Evolutionary conservation across 2,113 vertebrate genomes (phyloP).

Genomic region (Procavia capensis): DNA sequence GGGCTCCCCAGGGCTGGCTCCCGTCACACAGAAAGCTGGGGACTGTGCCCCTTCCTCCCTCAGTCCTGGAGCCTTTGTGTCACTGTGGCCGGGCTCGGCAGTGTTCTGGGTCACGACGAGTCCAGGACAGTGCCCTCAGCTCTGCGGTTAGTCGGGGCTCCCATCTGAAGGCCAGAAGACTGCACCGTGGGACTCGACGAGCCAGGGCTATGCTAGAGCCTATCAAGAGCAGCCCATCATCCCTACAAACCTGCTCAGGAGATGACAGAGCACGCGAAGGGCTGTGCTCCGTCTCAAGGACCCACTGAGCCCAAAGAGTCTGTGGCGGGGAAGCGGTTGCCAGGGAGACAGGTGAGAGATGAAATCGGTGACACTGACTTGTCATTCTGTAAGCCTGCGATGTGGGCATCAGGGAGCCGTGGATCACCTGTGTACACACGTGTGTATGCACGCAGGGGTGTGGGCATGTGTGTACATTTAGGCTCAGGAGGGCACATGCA

Average conservation of each 20-base stretch:
- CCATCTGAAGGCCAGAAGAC: fast-evolving
- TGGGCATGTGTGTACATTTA: fast-evolving
- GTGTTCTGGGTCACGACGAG: no score
- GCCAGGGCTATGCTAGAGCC: fast-evolving
- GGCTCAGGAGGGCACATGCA: fast-evolving
- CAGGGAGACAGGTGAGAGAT: neutral
- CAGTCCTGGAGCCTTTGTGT: no score
- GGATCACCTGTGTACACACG: no score
- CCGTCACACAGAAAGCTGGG: no score
- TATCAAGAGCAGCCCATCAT: fast-evolving
- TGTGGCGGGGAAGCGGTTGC: neutral
- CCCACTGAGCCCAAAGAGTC: fast-evolving
- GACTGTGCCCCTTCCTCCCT: no score
- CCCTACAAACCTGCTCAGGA: fast-evolving
- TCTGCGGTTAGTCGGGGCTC: fast-evolving
- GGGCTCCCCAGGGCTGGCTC: no score
- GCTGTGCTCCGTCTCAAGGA: fast-evolving
- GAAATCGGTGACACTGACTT: fast-evolving
- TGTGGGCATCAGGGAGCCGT: fast-evolving
- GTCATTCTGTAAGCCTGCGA: fast-evolving
- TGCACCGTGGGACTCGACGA: fast-evolving
- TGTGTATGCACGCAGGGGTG: neutral
- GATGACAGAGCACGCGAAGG: neutral
- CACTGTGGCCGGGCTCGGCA: no score
- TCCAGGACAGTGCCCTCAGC: no score